Evolutionary conservation across 2,113 vertebrate species (phyloP).

Genomic region (Paratilapia polleni): DNA sequence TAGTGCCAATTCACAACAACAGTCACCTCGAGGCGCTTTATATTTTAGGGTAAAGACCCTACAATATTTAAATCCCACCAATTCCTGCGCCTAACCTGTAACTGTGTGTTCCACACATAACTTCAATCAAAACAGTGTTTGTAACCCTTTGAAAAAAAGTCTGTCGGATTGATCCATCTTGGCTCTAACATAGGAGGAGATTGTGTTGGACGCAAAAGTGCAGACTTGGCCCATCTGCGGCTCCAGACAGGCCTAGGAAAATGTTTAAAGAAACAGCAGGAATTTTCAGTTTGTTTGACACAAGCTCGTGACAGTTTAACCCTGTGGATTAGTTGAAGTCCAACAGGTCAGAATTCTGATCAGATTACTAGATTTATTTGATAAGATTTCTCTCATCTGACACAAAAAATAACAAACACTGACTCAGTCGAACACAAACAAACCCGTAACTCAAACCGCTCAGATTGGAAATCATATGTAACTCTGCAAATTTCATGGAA

Average conservation of each 20-base stretch:
- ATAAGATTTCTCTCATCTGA: slow-evolving; percentile 16
- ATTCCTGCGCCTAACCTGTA: slow-evolving; percentile 26
- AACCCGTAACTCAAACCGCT: background rate
- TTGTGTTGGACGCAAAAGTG: slow-evolving; percentile 37
- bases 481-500: background rate
- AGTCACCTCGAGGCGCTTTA: too few species aligned
- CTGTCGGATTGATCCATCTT: background rate
- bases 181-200: slow-evolving; percentile 2
- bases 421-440: background rate
- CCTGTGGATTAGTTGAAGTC: slow-evolving; percentile 22
- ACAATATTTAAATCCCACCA: slow-evolving; percentile 24
- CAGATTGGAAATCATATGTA: background rate
- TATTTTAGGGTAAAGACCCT: too few species aligned
- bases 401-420: background rate
- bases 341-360: slow-evolving; percentile 35
- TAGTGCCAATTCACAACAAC: too few species aligned
- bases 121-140: slow-evolving; percentile 32
- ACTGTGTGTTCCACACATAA: slow-evolving; percentile 14
- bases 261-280: slow-evolving; percentile 30
- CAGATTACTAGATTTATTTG: background rate
- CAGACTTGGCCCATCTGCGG: background rate
- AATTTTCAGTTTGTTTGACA: slow-evolving; percentile 25
- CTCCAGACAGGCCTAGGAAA: background rate
- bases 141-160: slow-evolving; percentile 49
- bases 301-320: background rate